These are phyloP conservation scores for Lithophane socia DNA, from an alignment of 2,888 invertebrate genomes.

Conservation along the genomic window DNA sequence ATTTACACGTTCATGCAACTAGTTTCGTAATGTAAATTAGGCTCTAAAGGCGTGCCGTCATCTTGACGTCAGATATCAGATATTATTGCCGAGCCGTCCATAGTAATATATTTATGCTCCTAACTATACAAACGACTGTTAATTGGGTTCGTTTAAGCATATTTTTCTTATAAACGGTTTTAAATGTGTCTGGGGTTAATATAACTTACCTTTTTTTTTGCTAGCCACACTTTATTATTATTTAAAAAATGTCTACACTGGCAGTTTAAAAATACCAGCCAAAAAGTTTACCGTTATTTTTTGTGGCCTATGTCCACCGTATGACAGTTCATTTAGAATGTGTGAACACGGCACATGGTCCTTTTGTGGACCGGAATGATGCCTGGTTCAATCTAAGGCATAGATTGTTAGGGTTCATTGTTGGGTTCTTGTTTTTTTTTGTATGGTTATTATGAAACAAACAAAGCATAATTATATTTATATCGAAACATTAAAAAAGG, in stretches of 20 bases:
- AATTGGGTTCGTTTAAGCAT: neutral
- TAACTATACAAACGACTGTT: no score
- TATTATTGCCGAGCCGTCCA: no score
- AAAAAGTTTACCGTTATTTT: neutral
- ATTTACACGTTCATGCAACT: no score
- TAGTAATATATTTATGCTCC: no score
- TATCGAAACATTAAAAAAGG: no score
- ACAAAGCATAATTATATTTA: no score
- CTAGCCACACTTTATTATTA: neutral
- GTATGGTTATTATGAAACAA: no score
- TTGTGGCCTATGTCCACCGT: neutral
- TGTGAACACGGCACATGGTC: neutral
- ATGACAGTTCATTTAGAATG: neutral
- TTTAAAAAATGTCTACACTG: no score
- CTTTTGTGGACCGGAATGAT: neutral
- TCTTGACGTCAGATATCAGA: no score
- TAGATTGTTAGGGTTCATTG: neutral
- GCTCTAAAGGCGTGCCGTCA: no score
- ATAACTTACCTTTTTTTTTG: neutral
- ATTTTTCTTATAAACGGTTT: neutral
- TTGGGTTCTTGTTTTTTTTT: neutral
- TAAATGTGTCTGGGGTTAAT: neutral
- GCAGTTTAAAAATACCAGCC: neutral
- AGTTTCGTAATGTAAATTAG: no score
- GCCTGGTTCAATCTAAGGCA: neutral